Percentiles rank a stretch among this genome's conserved stretches.
phyloP scores from a whole-genome alignment of 2,113 vertebrate genomes.

The Corapipo altera region DNA sequence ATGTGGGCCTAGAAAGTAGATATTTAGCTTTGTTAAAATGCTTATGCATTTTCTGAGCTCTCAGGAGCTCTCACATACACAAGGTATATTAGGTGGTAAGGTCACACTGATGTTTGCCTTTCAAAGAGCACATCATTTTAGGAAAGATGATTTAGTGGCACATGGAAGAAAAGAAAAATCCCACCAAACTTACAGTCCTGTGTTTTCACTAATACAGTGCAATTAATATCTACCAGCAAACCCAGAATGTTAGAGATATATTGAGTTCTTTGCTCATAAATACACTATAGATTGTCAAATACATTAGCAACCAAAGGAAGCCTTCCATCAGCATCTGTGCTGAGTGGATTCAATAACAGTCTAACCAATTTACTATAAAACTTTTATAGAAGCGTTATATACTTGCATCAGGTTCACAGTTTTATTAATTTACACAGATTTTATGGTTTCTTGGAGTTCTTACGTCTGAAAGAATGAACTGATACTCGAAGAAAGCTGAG shows the following conservation, averaged over 20 bases:
- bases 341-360: conserved; percentile 33
- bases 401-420: conserved; percentile 56
- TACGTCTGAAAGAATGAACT: conserved; percentile 27
- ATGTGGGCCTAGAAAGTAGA: neutral
- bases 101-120: neutral
- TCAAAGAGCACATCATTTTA: neutral
- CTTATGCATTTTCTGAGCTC: neutral
- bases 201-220: neutral
- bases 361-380: conserved; percentile 65
- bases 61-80: neutral
- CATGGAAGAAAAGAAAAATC: neutral
- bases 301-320: neutral
- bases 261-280: neutral
- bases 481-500: conserved; percentile 46
- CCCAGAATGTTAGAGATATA: neutral
- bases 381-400: conserved; percentile 55
- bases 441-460: conserved; percentile 56
- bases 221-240: neutral
- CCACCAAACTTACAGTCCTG: neutral
- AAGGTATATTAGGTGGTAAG: neutral
- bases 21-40: neutral
- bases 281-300: neutral
- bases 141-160: neutral
- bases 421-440: conserved; percentile 65
- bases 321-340: conserved; percentile 14